A percentile compares a stretch with the other conserved stretches of the same genome.
Conservation (phyloP, 2,888 invertebrate genomes). For the Terebella lapidaria region DNA sequence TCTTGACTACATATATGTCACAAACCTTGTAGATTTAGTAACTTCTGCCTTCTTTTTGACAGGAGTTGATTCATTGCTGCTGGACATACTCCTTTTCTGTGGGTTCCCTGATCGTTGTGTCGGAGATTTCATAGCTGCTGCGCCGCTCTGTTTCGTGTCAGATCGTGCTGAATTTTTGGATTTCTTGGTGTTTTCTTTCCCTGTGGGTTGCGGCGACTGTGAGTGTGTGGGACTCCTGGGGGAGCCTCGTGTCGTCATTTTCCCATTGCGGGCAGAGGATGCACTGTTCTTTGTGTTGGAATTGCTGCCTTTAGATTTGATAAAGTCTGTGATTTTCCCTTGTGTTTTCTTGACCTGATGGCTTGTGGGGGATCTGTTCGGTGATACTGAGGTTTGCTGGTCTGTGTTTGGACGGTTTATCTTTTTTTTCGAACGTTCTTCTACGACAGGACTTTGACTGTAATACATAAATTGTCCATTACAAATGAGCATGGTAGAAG, state of each 20-base stretch:
- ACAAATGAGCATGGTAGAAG: not conserved
- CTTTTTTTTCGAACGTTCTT: not conserved
- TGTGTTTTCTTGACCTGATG: conserved; percentile 6
- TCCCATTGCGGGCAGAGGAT: not conserved
- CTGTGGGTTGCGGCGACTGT: not conserved
- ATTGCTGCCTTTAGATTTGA: not conserved
- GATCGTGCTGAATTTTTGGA: not conserved
- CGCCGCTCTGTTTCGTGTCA: too few species aligned
- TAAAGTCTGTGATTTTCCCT: conserved; percentile 23
- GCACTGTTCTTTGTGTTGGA: not conserved
- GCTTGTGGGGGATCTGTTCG: conserved; percentile 3
- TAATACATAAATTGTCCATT: not conserved
- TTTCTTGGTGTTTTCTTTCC: conserved; percentile 2
- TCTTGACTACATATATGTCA: too few species aligned
- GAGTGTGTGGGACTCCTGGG: conserved; percentile 1
- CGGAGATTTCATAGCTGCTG: too few species aligned
- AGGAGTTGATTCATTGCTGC: too few species aligned
- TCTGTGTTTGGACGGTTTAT: not conserved
- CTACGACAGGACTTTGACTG: not conserved
- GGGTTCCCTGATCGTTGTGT: too few species aligned
- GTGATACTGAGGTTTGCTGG: not conserved
- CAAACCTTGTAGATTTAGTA: too few species aligned
- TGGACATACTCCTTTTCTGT: too few species aligned
- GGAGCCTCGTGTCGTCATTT: not conserved
- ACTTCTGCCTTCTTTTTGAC: too few species aligned